Conservation (phyloP, 2,888 invertebrate species). For the Meloe dianella region DNA sequence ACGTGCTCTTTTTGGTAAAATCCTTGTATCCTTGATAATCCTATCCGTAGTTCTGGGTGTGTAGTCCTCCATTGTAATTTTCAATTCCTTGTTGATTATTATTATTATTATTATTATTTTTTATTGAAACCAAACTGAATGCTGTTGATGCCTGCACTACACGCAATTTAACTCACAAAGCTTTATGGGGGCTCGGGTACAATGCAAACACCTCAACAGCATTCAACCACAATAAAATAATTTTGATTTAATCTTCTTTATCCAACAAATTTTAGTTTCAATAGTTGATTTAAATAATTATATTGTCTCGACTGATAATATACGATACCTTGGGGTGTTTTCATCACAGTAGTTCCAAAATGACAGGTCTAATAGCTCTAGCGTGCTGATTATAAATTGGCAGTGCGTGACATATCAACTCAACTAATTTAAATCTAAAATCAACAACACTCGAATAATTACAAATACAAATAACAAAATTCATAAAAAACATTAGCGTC, state of each 20-base stretch:
- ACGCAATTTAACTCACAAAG: conserved; percentile 55
- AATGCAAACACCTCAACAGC: conserved; percentile 57
- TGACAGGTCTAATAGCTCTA: conserved; percentile 28
- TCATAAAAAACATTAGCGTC: neutral
- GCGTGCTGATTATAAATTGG: conserved; percentile 23
- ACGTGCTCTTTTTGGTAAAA: conserved; percentile 63
- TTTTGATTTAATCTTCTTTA: conserved; percentile 18
- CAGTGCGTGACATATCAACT: conserved; percentile 31
- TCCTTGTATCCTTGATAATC: conserved; percentile 20
- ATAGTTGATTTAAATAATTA: conserved; percentile 12
- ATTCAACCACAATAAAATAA: conserved; percentile 47
- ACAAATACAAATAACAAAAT: conserved; percentile 21
- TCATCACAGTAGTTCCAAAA: conserved; percentile 24
- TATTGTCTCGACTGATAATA: conserved; percentile 17
- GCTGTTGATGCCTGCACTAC: conserved; percentile 61
- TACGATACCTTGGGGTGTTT: conserved; percentile 26
- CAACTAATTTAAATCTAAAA: conserved; percentile 26
- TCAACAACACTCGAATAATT: conserved; percentile 24
- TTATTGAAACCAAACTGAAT: conserved; percentile 43
- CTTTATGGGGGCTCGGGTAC: conserved; percentile 54
- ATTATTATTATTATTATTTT: neutral
- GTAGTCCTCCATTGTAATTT: conserved; percentile 42
- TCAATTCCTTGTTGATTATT: conserved; percentile 21
- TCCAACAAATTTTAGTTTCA: conserved; percentile 9
- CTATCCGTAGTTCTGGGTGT: conserved; percentile 52